Conservation (phyloP, 2,888 invertebrate genomes). For the Muschampia plurimacula region DNA sequence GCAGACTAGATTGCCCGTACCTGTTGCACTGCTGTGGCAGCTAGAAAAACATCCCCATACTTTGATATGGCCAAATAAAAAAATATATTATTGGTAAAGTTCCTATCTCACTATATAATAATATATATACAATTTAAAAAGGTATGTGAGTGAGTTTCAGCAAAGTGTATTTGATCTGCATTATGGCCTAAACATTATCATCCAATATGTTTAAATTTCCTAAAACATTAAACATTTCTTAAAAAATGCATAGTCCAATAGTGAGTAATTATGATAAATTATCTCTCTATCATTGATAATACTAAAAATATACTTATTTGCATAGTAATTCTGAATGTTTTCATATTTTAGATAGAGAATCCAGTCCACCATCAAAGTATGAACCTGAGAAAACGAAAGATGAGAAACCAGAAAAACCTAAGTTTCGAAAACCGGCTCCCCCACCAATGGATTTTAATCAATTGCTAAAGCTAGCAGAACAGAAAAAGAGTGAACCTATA, state of each 20-base stretch:
- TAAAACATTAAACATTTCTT: not conserved
- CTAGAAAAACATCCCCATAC: no score
- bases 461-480: conserved; percentile 92
- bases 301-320: not conserved
- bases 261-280: not conserved
- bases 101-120: no score
- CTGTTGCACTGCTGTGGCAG: no score
- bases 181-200: no score
- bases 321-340: not conserved
- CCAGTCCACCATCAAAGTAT: conserved; percentile 67
- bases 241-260: not conserved
- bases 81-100: no score
- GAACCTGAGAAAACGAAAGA: conserved; percentile 73
- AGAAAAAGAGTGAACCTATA: conserved; percentile 93
- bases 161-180: no score
- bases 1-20: no score
- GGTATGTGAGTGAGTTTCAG: no score
- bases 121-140: no score
- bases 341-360: conserved; percentile 57
- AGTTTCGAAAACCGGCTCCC: conserved; percentile 87
- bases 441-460: conserved; percentile 93
- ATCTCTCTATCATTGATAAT: not conserved
- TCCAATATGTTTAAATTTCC: no score
- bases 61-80: no score
- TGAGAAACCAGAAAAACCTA: conserved; percentile 83